Evolutionary conservation across 2,113 vertebrate species (phyloP).

Genomic region (Chelonoidis abingdonii): DNA sequence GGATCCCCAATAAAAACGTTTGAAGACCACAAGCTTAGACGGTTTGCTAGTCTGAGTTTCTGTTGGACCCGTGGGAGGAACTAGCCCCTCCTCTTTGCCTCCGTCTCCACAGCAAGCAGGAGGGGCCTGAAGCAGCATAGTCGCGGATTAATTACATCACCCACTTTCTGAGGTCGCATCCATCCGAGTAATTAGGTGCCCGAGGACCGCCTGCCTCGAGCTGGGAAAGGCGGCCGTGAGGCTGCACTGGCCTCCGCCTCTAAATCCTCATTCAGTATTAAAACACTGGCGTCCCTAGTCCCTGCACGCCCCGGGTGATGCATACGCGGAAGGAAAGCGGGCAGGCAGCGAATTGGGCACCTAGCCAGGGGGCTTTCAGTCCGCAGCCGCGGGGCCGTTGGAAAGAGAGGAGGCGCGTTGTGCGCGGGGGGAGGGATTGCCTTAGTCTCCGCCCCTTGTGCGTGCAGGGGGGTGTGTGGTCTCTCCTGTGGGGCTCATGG

Average conservation of each 20-base stretch:
- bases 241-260: not conserved
- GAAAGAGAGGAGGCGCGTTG: too few relatives aligned
- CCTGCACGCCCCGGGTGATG: not conserved
- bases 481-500: not conserved
- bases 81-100: not conserved
- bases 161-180: not conserved
- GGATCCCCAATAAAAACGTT: too few relatives aligned
- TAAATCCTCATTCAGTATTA: not conserved
- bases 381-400: not conserved
- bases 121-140: not conserved
- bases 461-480: not conserved
- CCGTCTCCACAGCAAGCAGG: not conserved
- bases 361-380: not conserved
- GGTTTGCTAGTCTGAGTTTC: not conserved
- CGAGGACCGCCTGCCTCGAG: not conserved
- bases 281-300: too few relatives aligned
- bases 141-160: not conserved
- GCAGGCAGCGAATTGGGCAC: rapidly evolving
- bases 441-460: not conserved
- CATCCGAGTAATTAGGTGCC: not conserved
- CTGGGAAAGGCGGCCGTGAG: not conserved
- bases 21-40: too few relatives aligned
- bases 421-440: too few relatives aligned
- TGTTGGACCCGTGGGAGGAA: not conserved
- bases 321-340: not conserved